These are phyloP conservation scores for Calephelis nemesis DNA, from an alignment of 1,140 invertebrate species.

Conservation along the genomic window DNA sequence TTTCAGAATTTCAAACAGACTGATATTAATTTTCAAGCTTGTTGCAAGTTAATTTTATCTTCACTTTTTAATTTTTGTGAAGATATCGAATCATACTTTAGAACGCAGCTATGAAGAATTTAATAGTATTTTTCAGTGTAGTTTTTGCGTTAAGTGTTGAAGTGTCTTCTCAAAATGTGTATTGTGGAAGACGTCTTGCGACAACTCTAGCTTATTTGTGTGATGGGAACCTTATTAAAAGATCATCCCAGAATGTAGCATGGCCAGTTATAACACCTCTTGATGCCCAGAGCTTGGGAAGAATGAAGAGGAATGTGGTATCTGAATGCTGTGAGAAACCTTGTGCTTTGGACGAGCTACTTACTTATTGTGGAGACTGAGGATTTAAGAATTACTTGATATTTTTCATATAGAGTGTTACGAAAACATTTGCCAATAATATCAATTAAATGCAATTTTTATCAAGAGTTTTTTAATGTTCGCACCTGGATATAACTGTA, in stretches of 20 bases:
- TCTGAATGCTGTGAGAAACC: slow-evolving; percentile 39
- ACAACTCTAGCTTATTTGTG: slow-evolving; percentile 26
- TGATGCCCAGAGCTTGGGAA: slow-evolving; percentile 28
- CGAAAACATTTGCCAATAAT: too few relatives aligned
- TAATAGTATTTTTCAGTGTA: neutral
- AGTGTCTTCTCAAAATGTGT: slow-evolving; percentile 19
- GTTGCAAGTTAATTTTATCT: neutral
- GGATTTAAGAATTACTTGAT: neutral
- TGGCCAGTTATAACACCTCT: slow-evolving; percentile 31
- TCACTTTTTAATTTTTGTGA: too few relatives aligned
- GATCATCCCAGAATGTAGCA: neutral
- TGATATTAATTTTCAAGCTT: neutral
- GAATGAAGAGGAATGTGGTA: slow-evolving; percentile 36
- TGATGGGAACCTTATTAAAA: slow-evolving; percentile 28
- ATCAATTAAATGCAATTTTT: too few relatives aligned
- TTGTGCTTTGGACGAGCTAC: slow-evolving; percentile 32
- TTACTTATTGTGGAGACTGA: slow-evolving; percentile 31
- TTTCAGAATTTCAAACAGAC: neutral
- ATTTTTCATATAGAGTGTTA: too few relatives aligned
- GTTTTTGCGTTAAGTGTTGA: neutral
- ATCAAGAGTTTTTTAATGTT: too few relatives aligned
- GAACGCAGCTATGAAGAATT: neutral
- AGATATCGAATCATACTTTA: too few relatives aligned
- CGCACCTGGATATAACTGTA: too few relatives aligned
- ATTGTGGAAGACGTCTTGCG: slow-evolving; percentile 28